These are phyloP conservation scores for Drosophila neotestacea DNA, from an alignment of 2,888 invertebrate species.

Conservation along the genomic window DNA sequence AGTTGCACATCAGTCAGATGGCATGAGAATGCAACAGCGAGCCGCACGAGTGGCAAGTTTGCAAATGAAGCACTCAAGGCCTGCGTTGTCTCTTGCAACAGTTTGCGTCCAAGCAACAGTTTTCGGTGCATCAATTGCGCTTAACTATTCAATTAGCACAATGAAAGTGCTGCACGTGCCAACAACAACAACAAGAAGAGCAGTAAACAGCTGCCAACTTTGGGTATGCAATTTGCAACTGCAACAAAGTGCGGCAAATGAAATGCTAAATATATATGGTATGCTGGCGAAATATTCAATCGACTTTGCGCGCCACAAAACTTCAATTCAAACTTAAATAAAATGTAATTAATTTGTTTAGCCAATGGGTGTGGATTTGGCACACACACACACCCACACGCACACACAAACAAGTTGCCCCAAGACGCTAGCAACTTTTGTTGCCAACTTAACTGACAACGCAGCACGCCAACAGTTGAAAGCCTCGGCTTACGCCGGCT, in stretches of 20 bases:
- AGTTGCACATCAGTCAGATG: constrained; percentile 24
- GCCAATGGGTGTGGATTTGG: constrained; percentile 14
- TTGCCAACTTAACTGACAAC: constrained; percentile 31
- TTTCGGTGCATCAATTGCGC: constrained; percentile 61
- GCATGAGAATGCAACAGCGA: not conserved
- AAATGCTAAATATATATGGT: constrained; percentile 32
- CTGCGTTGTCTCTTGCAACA: constrained; percentile 22
- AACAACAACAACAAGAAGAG: not conserved
- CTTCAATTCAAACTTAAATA: constrained; percentile 46
- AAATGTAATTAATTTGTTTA: constrained; percentile 73
- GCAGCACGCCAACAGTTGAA: constrained; percentile 11
- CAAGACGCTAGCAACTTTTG: constrained; percentile 17
- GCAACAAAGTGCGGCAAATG: constrained; percentile 42
- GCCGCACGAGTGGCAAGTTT: constrained; percentile 29
- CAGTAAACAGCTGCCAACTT: constrained; percentile 19
- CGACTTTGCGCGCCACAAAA: constrained; percentile 34
- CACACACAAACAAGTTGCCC: constrained; percentile 2
- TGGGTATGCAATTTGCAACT: constrained; percentile 21
- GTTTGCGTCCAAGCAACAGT: constrained; percentile 33
- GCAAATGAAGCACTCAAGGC: constrained; percentile 27
- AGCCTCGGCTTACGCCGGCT: constrained; percentile 19
- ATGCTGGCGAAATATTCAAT: constrained; percentile 66
- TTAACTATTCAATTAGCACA: constrained; percentile 71
- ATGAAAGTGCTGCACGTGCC: constrained; percentile 44
- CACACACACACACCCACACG: not conserved